Percentiles rank a stretch among this genome's conserved stretches.
Conservation (phyloP, 2,797 vertebrate species). For the Erithacus rubecula region DNA sequence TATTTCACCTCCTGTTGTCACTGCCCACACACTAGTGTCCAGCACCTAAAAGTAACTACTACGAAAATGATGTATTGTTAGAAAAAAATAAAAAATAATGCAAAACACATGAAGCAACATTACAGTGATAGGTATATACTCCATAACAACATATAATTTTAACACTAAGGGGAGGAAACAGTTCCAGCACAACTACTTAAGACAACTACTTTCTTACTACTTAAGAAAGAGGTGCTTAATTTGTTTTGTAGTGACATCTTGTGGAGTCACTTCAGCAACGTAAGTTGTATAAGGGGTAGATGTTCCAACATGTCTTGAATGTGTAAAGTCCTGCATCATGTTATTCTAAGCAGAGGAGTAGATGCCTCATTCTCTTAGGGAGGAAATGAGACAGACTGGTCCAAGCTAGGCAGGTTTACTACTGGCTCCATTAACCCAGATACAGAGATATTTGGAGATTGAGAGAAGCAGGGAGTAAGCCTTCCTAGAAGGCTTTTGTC, state of each 20-base stretch:
- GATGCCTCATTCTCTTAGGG: neutral
- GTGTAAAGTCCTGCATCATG: neutral
- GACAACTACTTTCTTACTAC: too few species aligned
- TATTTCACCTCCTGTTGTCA: neutral
- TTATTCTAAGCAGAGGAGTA: neutral
- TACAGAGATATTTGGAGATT: accelerated
- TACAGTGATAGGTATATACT: neutral
- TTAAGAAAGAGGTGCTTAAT: neutral
- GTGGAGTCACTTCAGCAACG: neutral
- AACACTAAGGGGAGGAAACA: neutral
- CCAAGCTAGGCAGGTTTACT: neutral
- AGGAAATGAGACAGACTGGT: neutral
- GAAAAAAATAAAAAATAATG: neutral
- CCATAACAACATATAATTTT: neutral
- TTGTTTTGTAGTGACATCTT: neutral
- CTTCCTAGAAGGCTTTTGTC: neutral
- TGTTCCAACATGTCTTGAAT: neutral
- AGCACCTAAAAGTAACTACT: neutral
- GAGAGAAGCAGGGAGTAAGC: accelerated
- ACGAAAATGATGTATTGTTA: neutral
- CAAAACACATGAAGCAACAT: neutral
- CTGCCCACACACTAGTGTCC: neutral
- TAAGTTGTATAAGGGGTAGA: accelerated
- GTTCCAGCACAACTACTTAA: neutral
- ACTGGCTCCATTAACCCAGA: neutral